Evolutionary conservation across 2,888 invertebrate genomes (phyloP), one percentile per base, ranked within the genome.

Genomic region (Nemapogon koenigi): DNA sequence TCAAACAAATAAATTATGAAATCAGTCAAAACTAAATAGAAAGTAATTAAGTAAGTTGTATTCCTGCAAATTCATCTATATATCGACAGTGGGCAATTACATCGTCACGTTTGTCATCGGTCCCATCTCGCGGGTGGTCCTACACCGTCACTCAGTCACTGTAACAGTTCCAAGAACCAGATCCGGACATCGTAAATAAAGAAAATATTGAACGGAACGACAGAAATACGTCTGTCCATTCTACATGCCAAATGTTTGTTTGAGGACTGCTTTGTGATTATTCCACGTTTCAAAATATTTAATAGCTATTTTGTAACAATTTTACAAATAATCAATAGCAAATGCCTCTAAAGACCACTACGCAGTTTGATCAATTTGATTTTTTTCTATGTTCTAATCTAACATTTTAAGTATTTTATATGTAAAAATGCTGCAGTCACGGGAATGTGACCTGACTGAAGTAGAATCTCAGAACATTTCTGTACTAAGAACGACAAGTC

Each of bases 31-130:
- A n/a, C n/a, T n/a, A n/a, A n/a, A n/a, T n/a, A n/a, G n/a, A n/a
- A n/a, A n/a, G n/a, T n/a, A n/a, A n/a, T n/a, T n/a, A n/a, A n/a
- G n/a, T n/a, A n/a, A n/a, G n/a, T n/a, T n/a, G n/a, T n/a, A n/a
- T n/a, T n/a, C n/a, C n/a, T n/a, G n/a, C n/a, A 19, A 33, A 19
- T 33, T 13, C 19, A 19, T 33, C 19, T 33, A 19, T 33, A 33
- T 19, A 33, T 33, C 18, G 32, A 18, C 33, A n/a, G 16, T 17
- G 17, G 3, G 33, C 33, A 33, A 33, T 33, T 33, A 33, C 18
- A 33, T 33, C 33, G 33, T 33, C 33, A 19, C 16, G 19, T 33
- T 19, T 33, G 33, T 33, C 33, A 33, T 13, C 33, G 19, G 19
- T 33, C 33, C 16, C 33, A 19, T 11, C 11, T 19, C 33, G 19